Percentiles rank a stretch among this genome's conserved stretches.
Conservation (phyloP, 2,888 invertebrate genomes). For the Phorcus lineatus region DNA sequence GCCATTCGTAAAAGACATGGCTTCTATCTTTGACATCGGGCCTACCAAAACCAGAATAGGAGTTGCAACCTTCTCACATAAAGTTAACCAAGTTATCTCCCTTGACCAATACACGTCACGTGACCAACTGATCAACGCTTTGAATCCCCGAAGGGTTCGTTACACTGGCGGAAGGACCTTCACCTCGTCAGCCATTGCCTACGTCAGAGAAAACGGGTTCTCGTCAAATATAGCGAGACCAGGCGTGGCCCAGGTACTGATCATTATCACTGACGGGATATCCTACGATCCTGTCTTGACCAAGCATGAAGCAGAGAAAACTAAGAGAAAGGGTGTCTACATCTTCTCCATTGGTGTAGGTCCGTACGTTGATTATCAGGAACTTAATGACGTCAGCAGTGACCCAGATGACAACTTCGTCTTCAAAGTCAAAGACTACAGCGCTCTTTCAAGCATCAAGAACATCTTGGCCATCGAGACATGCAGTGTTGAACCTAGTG, state of each 20-base stretch:
- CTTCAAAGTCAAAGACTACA: slow-evolving; percentile 66
- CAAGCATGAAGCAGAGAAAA: slow-evolving; percentile 46
- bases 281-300: slow-evolving; percentile 51
- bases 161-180: slow-evolving; percentile 28
- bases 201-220: slow-evolving; percentile 29
- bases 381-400: slow-evolving; percentile 66
- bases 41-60: slow-evolving; percentile 27
- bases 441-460: slow-evolving; percentile 63
- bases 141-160: background rate
- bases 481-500: slow-evolving; percentile 39
- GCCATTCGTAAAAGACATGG: slow-evolving; percentile 32
- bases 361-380: slow-evolving; percentile 53
- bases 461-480: slow-evolving; percentile 66
- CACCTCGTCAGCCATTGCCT: slow-evolving; percentile 28
- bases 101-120: slow-evolving; percentile 35
- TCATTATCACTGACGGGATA: slow-evolving; percentile 52
- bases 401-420: slow-evolving; percentile 60
- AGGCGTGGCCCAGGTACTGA: slow-evolving; percentile 27
- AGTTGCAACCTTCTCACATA: slow-evolving; percentile 26
- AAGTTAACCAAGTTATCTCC: slow-evolving; percentile 32
- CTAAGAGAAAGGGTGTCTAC: slow-evolving; percentile 55
- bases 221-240: background rate
- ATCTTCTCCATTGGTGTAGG: slow-evolving; percentile 72
- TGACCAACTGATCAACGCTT: slow-evolving; percentile 19
- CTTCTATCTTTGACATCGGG: slow-evolving; percentile 30